Conservation (phyloP, 64 coral and sea anemone genomes). For the Astreopora myriophthalma region DNA sequence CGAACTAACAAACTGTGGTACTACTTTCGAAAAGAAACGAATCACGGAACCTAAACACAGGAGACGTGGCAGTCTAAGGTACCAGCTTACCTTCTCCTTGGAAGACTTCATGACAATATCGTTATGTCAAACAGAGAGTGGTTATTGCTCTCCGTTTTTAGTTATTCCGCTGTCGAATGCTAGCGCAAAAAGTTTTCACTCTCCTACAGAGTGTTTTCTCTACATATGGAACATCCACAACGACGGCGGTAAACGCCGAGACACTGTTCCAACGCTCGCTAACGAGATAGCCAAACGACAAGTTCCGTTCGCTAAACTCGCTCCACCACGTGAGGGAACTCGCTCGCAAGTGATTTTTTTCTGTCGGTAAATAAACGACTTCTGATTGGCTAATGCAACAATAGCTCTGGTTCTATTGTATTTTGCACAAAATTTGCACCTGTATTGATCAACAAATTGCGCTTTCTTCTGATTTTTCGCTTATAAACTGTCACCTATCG, state of each 20-base stretch:
- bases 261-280: not conserved
- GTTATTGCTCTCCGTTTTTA: not conserved
- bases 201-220: not conserved
- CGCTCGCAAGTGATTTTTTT: not conserved
- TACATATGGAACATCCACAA: not conserved
- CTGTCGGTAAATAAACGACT: not conserved
- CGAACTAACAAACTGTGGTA: not conserved
- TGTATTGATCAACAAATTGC: too few species aligned
- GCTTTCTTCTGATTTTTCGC: too few species aligned
- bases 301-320: not conserved
- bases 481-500: too few species aligned
- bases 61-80: not conserved
- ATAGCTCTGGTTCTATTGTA: not conserved
- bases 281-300: not conserved
- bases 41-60: not conserved
- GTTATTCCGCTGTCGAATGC: not conserved
- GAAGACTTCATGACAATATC: not conserved
- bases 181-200: not conserved
- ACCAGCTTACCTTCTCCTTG: not conserved
- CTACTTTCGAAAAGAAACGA: not conserved
- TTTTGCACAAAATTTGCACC: not conserved
- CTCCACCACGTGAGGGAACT: not conserved
- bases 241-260: not conserved
- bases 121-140: not conserved
- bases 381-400: conserved; percentile 4